These are phyloP conservation scores for Listrodromus nycthemerus DNA, from an alignment of 2,888 invertebrate species.

Conservation along the genomic window DNA sequence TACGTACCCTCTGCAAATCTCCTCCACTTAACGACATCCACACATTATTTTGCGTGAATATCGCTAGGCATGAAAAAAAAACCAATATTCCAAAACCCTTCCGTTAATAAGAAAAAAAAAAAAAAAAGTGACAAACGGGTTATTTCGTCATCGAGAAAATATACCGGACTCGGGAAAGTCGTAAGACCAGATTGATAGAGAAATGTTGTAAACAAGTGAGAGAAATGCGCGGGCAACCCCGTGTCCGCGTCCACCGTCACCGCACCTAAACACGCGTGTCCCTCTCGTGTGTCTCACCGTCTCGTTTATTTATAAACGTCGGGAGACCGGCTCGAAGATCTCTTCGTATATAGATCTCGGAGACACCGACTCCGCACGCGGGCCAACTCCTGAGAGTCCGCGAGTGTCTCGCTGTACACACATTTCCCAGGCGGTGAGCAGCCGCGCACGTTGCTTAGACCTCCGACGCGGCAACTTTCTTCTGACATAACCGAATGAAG, in stretches of 20 bases:
- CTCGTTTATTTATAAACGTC: conserved; percentile 64
- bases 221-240: conserved; percentile 59
- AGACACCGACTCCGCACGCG: conserved; percentile 42
- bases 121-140: conserved; percentile 21
- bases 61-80: not conserved
- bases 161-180: conserved; percentile 45
- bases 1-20: no score
- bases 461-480: conserved; percentile 80
- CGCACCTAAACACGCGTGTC: not conserved
- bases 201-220: conserved; percentile 26
- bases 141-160: conserved; percentile 50
- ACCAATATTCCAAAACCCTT: not conserved
- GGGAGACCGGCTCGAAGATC: conserved; percentile 48
- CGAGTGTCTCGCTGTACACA: conserved; percentile 51
- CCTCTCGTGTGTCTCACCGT: conserved; percentile 27
- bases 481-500: conserved; percentile 84
- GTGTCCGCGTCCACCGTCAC: conserved; percentile 29
- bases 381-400: conserved; percentile 27
- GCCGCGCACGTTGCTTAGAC: conserved; percentile 52
- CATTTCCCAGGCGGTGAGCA: conserved; percentile 67
- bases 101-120: not conserved
- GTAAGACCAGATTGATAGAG: conserved; percentile 30
- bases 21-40: no score
- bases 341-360: conserved; percentile 18
- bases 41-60: no score